Evolutionary conservation across 2,888 invertebrate species (phyloP), one percentile per base, ranked within the genome.

Genomic region (Terebella lapidaria): DNA sequence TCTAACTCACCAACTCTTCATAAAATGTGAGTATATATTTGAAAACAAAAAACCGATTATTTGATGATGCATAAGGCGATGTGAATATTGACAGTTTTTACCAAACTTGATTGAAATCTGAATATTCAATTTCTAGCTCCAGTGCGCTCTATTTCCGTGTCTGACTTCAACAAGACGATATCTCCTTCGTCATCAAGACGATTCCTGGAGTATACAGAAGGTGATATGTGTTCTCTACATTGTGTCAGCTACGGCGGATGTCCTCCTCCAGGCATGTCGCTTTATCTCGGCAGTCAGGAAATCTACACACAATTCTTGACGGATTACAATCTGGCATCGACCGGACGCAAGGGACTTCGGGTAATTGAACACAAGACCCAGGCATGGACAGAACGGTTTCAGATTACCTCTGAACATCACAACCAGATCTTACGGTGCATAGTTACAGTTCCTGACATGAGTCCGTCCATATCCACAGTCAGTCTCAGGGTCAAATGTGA

Each of bases 311-410:
- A 35, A 18, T 35, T 35, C 35, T 35, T 18, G 10, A 35, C 18
- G 35, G 10, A 35, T 18, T 18, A 35, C 35, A 15, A 10, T 10
- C 10, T 18, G 10, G 18, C 10, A 18, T 29, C 57, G 57, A 47
- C 56, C 1, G 63, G 63, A 20, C 30, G 26, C 47, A 58, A 49
- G 47, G 59, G 61, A 24, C 56, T 63, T 53, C 26, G 57, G 18
- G 27, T 49, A 15, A 58, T 63, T 25, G 47, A 22, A 24, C 57
- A 63, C 54, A 55, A 42, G 30, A 61, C 63, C 1, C 61, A 63
- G 35, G 28, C 56, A 49, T 61, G 46, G 27, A 28, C 54, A 10
- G 30, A n/a, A 2, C 51, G 22, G 42, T 47, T 61, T 24, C 10
- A 45, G 29, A 61, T 56, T 20, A 51, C 27, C 2, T 26, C 58